Base-by-base conservation (phyloP, 2,797 vertebrate genomes). In the Fringilla coelebs region DNA sequence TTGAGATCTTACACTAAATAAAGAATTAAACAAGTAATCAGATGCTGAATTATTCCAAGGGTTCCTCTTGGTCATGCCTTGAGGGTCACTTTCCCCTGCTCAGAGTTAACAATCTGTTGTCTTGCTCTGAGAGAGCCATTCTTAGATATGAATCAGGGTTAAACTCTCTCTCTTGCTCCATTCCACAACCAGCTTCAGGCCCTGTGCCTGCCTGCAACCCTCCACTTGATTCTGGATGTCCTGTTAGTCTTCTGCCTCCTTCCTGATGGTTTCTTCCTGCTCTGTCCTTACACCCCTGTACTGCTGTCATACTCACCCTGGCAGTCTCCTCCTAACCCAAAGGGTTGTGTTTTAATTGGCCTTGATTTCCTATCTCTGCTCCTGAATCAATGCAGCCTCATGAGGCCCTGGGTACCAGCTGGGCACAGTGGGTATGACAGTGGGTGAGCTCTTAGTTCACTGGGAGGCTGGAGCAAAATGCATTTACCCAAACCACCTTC, bases 271-370 rank as follows among this genome's bases (percentile, higher is more conserved):
- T 86, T 65, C 41, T 71, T 29, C 17, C 16, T 60, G 13, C 75
- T 75, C 83, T 81, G n/a, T 76, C 73, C 87, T 91, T 89, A 85
- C 54, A 62, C 51, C 11, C 4, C 72, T 43, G 24, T 7, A 1
- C 54, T 91, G 66, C 70, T 95, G 70, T 76, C 76, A 19, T 28
- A 62, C 10, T 19, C 58, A 49, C 76, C 66, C 88, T 54, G 66
- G 16, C 70, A 75, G 73, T 32, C 43, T 68, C 34, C 38, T 90
- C 34, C 85, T 92, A 76, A 84, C 48, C 60, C 45, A 41, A 84
- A 63, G 10, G 85, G 60, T 49, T 36, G 29, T 73, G 63, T 82
- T 83, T 92, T 91, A 89, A 76, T 90, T 90, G 62, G 46, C 75
- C 29, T 84, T 70, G 76, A 78, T 93, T 91, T 93, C 36, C 43